Conservation (phyloP, 2,888 invertebrate species). For the Ochropleura plecta region DNA sequence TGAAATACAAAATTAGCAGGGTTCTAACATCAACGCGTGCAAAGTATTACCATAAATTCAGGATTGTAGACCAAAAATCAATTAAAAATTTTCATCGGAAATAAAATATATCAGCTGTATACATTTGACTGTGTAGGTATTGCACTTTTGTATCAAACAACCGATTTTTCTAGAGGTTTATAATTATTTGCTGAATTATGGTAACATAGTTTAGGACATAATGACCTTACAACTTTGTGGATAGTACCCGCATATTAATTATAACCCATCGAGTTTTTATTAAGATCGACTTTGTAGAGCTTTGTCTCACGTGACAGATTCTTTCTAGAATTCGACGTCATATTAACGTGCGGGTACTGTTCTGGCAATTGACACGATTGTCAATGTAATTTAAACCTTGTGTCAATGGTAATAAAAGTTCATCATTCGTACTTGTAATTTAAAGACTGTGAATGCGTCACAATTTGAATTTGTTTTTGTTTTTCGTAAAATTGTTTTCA, state of each 20-base stretch:
- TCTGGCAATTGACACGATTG: background rate
- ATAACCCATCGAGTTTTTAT: background rate
- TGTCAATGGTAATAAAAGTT: background rate
- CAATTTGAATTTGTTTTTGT: too few species aligned
- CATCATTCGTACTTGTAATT: background rate
- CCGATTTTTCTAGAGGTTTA: too few species aligned
- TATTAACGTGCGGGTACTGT: background rate
- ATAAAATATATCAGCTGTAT: background rate
- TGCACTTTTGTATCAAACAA: background rate
- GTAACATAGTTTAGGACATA: background rate
- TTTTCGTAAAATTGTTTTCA: slow-evolving; percentile 4
- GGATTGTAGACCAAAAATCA: background rate
- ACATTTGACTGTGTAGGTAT: background rate
- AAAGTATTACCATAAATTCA: background rate
- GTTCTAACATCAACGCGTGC: background rate
- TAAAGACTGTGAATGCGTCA: background rate
- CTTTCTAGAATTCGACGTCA: slow-evolving; percentile 1
- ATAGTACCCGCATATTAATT: background rate
- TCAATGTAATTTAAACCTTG: slow-evolving; percentile 17
- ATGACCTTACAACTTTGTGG: background rate
- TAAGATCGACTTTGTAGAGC: slow-evolving; percentile 5
- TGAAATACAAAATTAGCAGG: background rate
- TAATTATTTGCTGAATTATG: background rate
- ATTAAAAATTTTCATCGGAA: background rate
- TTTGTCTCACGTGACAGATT: background rate